Percentiles rank a stretch among this genome's conserved stretches.
These are phyloP conservation scores for Montifringilla adamsi DNA, from an alignment of 2,113 vertebrate genomes.

Conservation along the genomic window DNA sequence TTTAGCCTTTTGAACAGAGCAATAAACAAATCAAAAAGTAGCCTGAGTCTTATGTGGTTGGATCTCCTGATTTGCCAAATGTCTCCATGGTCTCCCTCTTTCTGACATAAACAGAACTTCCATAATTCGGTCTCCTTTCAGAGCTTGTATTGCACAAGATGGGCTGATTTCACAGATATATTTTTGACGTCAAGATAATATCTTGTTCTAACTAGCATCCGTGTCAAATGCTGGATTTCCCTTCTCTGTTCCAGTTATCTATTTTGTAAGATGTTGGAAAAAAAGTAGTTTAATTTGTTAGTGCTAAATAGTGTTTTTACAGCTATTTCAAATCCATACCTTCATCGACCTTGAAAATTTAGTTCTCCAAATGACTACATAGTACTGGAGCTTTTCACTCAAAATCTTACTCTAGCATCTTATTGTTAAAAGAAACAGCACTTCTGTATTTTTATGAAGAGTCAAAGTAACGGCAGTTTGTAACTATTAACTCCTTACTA, in stretches of 20 bases:
- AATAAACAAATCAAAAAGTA: not conserved
- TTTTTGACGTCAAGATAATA: not conserved
- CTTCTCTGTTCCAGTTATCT: not conserved
- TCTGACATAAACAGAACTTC: not conserved
- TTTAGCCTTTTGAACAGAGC: not conserved
- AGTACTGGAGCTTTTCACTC: not conserved
- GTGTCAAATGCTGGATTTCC: not conserved
- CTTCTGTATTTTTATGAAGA: not conserved
- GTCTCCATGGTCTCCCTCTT: not conserved
- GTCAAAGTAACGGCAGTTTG: not conserved
- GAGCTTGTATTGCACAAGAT: not conserved
- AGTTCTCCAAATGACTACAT: not conserved
- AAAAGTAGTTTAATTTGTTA: not conserved
- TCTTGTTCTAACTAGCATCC: not conserved
- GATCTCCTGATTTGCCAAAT: not conserved
- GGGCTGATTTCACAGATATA: not conserved
- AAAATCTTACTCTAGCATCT: not conserved
- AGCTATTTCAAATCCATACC: not conserved
- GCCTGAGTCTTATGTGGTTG: rapidly evolving
- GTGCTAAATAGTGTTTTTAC: not conserved
- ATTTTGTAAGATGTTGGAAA: not conserved
- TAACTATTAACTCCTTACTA: not conserved
- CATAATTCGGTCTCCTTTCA: not conserved
- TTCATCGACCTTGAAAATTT: not conserved
- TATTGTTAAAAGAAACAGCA: not conserved